Conservation (phyloP, 2,113 vertebrate species). For the Nematolebias whitei region DNA sequence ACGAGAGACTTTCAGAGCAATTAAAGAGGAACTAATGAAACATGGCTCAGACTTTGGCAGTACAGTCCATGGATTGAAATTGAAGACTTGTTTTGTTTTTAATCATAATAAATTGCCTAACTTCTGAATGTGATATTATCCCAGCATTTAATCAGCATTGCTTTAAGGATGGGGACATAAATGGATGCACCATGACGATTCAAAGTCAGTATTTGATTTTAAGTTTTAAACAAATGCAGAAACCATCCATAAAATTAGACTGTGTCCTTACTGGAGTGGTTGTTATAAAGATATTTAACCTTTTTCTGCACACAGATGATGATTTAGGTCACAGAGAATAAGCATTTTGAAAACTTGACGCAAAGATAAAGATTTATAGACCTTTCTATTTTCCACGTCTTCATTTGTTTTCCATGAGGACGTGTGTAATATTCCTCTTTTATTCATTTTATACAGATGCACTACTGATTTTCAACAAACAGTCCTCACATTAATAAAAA, state of each 20-base stretch:
- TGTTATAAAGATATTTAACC: too few species aligned
- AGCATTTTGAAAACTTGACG: too few species aligned
- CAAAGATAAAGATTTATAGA: too few species aligned
- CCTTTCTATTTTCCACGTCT: too few species aligned
- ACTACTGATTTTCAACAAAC: background rate
- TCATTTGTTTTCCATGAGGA: too few species aligned
- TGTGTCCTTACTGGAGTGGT: too few species aligned
- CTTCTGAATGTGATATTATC: background rate
- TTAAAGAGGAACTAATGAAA: conserved; percentile 18
- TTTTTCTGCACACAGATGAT: too few species aligned
- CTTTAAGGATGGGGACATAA: background rate
- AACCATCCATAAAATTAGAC: too few species aligned
- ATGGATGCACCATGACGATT: background rate
- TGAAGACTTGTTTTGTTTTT: background rate
- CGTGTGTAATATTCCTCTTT: background rate
- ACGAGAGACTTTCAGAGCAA: conserved; percentile 13
- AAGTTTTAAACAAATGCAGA: background rate
- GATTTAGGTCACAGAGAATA: too few species aligned
- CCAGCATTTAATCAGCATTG: background rate
- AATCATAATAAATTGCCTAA: background rate
- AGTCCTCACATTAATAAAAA: too few species aligned
- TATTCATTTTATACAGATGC: background rate
- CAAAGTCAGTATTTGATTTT: background rate
- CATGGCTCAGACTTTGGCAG: background rate
- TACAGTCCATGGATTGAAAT: background rate